Evolutionary conservation across 2,113 vertebrate species (phyloP), one percentile per base, ranked within the genome.

Genomic region (Tonatia bakeri): DNA sequence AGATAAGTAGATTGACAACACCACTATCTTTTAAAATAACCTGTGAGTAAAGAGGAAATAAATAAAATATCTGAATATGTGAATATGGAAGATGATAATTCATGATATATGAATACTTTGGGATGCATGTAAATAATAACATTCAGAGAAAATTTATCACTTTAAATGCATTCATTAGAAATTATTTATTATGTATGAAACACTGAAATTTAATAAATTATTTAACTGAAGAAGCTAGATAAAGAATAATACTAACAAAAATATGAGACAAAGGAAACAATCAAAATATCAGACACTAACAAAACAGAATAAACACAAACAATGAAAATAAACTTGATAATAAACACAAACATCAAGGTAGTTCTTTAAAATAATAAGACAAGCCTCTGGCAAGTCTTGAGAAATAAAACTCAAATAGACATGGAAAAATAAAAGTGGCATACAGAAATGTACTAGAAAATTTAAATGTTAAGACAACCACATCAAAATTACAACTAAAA

Each of bases 361-460:
- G 17, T 67, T 81, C 20, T 90, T 87, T 83, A 73, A 93, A 87
- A 72, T 59, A 79, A 33, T 43, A 85, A 82, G 14, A 83, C 16
- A 77, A 70, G 75, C 5, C 6, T 70, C 79, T 54, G 43, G 36
- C 19, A 93, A 52, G 28, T 73, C 38, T 87, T 90, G 70, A 96
- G 64, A 83, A 94, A 94, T 90, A 83, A 94, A 90, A 82, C 12
- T 85, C 36, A 69, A 85, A 43, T 45, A n/a, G 59, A 90, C 45
- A 64, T 61, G 54, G 24, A 56, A 56, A 56, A 56, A 19, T 22
- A 56, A 56, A 56, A 56, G 54, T 56, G 54, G 54, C 54, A 56
- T 56, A 56, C 54, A 24, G 22, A 7, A 56, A 56, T 56, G 54
- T 56, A 56, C 22, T 56, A 56, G 54, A 22, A 56, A 24, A 56